Percentiles rank a stretch among this genome's conserved stretches.
These are phyloP conservation scores for Drosophila repleta DNA, from an alignment of 1,140 invertebrate species.

Conservation along the genomic window DNA sequence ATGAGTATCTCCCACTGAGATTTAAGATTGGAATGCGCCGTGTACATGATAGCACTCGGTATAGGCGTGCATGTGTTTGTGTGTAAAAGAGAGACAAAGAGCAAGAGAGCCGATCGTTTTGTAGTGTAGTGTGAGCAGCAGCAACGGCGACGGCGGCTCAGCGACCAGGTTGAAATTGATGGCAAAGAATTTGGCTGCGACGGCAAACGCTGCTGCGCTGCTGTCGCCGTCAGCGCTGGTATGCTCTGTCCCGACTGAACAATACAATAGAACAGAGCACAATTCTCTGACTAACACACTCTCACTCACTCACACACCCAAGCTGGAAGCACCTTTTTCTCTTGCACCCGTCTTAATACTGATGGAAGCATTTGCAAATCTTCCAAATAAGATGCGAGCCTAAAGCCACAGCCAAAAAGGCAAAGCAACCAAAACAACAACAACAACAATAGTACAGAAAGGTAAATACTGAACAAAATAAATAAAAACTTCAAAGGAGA, in stretches of 20 bases:
- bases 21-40: conserved; percentile 79
- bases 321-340: conserved; percentile 27
- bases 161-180: conserved; percentile 58
- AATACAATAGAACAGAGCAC: conserved; percentile 43
- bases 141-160: conserved; percentile 30
- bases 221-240: conserved; percentile 28
- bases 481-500: conserved; percentile 77
- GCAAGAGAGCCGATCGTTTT: conserved; percentile 38
- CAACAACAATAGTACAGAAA: conserved; percentile 53
- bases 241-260: conserved; percentile 33
- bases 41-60: conserved; percentile 50
- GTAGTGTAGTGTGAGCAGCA: conserved; percentile 30
- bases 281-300: conserved; percentile 14
- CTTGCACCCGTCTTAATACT: conserved; percentile 2
- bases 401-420: conserved; percentile 17
- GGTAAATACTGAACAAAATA: conserved; percentile 71
- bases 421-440: conserved; percentile 40
- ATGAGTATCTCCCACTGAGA: conserved; percentile 69
- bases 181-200: conserved; percentile 59
- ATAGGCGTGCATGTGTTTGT: conserved; percentile 1
- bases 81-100: conserved; percentile 29
- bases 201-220: conserved; percentile 19
- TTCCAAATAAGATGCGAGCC: conserved; percentile 20
- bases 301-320: conserved; percentile 8
- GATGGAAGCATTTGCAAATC: conserved; percentile 37